Conservation (phyloP, 2,113 vertebrate species). For the Poeciliopsis occidentalis region DNA sequence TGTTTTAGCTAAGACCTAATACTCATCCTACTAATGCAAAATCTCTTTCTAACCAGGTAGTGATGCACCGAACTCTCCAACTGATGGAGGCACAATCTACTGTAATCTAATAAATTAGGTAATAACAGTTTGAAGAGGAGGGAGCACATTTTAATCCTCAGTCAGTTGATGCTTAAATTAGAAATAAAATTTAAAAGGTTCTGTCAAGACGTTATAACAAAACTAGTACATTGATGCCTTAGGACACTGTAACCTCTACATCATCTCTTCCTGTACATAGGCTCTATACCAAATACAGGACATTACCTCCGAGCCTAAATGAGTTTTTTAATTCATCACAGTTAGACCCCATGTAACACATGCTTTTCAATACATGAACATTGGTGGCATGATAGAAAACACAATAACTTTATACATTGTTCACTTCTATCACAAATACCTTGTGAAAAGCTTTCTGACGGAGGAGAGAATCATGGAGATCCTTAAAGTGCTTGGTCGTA, state of each 20-base stretch:
- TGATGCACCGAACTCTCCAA: not conserved
- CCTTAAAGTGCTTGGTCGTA: not conserved
- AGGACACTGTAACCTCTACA: not conserved
- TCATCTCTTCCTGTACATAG: not conserved
- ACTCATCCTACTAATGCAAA: not conserved
- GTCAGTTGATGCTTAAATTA: not conserved
- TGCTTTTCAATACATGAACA: not conserved
- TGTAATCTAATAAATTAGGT: not conserved
- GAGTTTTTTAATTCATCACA: not conserved
- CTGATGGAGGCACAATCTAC: not conserved
- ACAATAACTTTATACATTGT: not conserved
- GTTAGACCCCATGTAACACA: not conserved
- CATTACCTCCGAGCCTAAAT: not conserved
- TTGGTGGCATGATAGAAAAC: not conserved
- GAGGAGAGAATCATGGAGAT: not conserved
- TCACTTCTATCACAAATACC: not conserved
- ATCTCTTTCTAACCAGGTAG: not conserved
- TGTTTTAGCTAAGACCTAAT: not conserved
- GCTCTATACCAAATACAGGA: not conserved
- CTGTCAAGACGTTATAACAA: not conserved
- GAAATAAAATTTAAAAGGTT: not conserved
- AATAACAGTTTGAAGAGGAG: too few relatives aligned
- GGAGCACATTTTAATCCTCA: too few relatives aligned
- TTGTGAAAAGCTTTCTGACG: not conserved
- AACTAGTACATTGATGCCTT: not conserved